Conservation (phyloP, 2,797 vertebrate species). For the Menidia menidia region DNA sequence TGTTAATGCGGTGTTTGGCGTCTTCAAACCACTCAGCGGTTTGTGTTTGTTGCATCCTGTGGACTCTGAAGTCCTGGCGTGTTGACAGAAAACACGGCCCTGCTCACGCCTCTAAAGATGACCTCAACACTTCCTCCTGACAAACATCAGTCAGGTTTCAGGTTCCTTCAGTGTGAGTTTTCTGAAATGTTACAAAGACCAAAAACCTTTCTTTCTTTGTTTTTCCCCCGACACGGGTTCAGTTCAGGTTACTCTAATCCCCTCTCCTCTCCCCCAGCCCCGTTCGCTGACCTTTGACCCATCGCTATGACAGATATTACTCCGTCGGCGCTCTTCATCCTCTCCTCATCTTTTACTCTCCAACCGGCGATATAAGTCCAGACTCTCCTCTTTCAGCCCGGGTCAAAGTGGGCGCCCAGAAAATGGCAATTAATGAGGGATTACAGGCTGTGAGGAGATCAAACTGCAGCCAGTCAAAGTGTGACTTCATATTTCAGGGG, state of each 20-base stretch:
- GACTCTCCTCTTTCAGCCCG: slow-evolving; percentile 38
- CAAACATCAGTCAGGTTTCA: slow-evolving; percentile 9
- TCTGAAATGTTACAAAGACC: not conserved
- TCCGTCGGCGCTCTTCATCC: slow-evolving; percentile 13
- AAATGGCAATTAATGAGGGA: slow-evolving; percentile 73
- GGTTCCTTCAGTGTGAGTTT: slow-evolving; percentile 1
- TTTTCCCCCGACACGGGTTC: slow-evolving; percentile 2
- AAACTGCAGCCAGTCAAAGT: slow-evolving; percentile 56
- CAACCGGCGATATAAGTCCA: slow-evolving; percentile 28
- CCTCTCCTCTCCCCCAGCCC: not conserved
- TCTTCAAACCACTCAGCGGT: too few species aligned
- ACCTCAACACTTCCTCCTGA: slow-evolving; percentile 7
- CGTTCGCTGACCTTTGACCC: slow-evolving; percentile 31
- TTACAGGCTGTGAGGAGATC: slow-evolving; percentile 62
- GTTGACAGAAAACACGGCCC: slow-evolving; percentile 32
- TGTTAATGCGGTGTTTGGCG: too few species aligned
- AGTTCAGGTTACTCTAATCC: slow-evolving; percentile 6
- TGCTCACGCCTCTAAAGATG: not conserved
- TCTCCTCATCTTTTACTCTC: slow-evolving; percentile 6
- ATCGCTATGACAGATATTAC: slow-evolving; percentile 28
- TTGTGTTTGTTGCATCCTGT: not conserved
- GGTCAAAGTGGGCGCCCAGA: slow-evolving; percentile 58
- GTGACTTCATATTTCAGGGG: slow-evolving; percentile 73
- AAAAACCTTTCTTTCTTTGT: not conserved
- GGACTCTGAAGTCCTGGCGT: slow-evolving; percentile 10